Percentiles rank a stretch among this genome's conserved stretches.
These are phyloP conservation scores for Amazona guildingii DNA, from an alignment of 2,113 vertebrate genomes.

Conservation along the genomic window DNA sequence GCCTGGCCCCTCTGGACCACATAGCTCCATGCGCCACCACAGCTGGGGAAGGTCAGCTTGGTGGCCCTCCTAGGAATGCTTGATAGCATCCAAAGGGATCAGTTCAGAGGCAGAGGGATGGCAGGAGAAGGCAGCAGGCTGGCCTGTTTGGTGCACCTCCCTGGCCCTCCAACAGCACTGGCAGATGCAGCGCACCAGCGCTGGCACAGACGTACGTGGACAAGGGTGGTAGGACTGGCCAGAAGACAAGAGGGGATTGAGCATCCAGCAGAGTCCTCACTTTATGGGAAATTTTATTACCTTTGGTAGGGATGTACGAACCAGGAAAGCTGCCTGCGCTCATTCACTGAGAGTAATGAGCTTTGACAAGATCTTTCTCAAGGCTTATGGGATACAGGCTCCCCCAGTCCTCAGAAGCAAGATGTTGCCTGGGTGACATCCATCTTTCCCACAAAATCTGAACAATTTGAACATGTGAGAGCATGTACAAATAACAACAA, in stretches of 20 bases:
- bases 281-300: not conserved
- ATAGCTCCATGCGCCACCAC: not conserved
- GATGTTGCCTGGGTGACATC: not conserved
- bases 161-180: not conserved
- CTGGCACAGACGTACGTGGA: fast-evolving
- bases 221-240: not conserved
- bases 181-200: not conserved
- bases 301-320: not conserved
- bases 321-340: not conserved
- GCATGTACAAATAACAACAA: not conserved
- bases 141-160: not conserved
- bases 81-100: not conserved
- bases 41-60: not conserved
- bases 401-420: not conserved
- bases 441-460: not conserved
- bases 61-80: not conserved
- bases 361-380: not conserved
- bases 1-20: not conserved
- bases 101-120: not conserved
- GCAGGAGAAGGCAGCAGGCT: not conserved
- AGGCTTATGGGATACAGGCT: not conserved
- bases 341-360: not conserved
- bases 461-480: not conserved
- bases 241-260: not conserved
- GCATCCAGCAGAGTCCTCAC: not conserved